Base-by-base conservation (phyloP, 2,113 vertebrate species). In the Rhinopithecus roxellana region DNA sequence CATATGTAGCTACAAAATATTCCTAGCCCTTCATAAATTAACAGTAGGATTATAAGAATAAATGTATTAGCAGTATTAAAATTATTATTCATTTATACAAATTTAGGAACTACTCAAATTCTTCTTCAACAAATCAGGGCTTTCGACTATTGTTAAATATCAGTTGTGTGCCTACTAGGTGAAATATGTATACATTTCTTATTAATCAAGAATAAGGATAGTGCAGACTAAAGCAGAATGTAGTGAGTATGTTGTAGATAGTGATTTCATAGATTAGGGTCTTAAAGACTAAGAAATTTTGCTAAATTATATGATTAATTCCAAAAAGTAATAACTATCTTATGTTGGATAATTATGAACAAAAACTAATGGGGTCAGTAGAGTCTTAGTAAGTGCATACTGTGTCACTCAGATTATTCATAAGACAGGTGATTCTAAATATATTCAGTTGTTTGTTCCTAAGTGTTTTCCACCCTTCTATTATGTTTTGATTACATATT, bases 401-500 rank as follows among this genome's bases (percentile, higher is more conserved):
- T 82, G 1, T 50, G 38, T 93, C 64, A 79, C 55, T 35, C 20
- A 64, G 45, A 74, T n/a, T 61, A 72, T 75, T 23, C 7, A 43
- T 3, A 16, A 81, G 9, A 75, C 35, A 86, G 40, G 17, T 85
- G 67, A 61, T 74, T 94, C 93, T 70, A 80, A 97, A 90, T 79
- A 45, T 43, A 52, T 45, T 82, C 59, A 61, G 3, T 30, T 95
- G 40, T 93, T 96, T 61, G 6, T 82, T 27, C 30, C 52, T 61
- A 94, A 77, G 20, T 88, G 50, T 89, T 64, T 67, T 79, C 43
- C 17, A 9, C 16, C 3, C 18, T 82, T 75, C 20, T 82, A 10
- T 20, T 85, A 11, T 30, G 75, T 84, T 90, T 96, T 89, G 52
- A 91, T 86, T 97, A 16, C 94, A 5, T 89, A n/a, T 83, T 93